A percentile compares a stretch with the other conserved stretches of the same genome.
Evolutionary conservation across 2,888 invertebrate species (phyloP).

Genomic region (Tricholauxania praeusta): DNA sequence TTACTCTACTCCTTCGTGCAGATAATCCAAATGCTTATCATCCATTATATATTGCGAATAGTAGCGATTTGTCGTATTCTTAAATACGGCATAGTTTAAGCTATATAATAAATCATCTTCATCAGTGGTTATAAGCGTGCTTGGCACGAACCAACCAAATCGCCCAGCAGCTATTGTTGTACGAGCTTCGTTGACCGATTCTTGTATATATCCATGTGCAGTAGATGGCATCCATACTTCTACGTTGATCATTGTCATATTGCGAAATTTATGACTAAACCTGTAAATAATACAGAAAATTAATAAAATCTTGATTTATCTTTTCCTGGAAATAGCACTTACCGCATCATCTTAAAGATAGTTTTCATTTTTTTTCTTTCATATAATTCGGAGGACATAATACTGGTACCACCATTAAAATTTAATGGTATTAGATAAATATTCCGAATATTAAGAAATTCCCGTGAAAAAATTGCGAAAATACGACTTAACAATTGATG

Average conservation of each 20-base stretch:
- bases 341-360: slow-evolving; percentile 53
- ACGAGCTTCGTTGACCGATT: slow-evolving; percentile 70
- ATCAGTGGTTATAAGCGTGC: slow-evolving; percentile 50
- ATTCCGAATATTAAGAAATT: slow-evolving; percentile 69
- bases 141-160: slow-evolving; percentile 77
- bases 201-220: slow-evolving; percentile 68
- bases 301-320: not conserved
- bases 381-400: no score
- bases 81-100: slow-evolving; percentile 56
- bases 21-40: slow-evolving; percentile 42
- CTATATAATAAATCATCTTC: slow-evolving; percentile 37
- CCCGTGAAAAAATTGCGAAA: slow-evolving; percentile 72
- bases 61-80: slow-evolving; percentile 47
- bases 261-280: not conserved
- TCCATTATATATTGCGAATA: slow-evolving; percentile 56
- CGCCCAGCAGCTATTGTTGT: slow-evolving; percentile 69
- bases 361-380: slow-evolving; percentile 24
- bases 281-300: not conserved
- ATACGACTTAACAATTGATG: slow-evolving; percentile 73
- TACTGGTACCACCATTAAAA: slow-evolving; percentile 26
- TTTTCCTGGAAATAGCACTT: slow-evolving; percentile 27
- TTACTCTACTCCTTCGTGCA: slow-evolving; percentile 47
- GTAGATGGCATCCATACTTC: slow-evolving; percentile 79
- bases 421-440: slow-evolving; percentile 65
- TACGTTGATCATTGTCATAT: slow-evolving; percentile 71